Base-by-base conservation (phyloP, 1,140 invertebrate genomes). In the Telenomus remus region DNA sequence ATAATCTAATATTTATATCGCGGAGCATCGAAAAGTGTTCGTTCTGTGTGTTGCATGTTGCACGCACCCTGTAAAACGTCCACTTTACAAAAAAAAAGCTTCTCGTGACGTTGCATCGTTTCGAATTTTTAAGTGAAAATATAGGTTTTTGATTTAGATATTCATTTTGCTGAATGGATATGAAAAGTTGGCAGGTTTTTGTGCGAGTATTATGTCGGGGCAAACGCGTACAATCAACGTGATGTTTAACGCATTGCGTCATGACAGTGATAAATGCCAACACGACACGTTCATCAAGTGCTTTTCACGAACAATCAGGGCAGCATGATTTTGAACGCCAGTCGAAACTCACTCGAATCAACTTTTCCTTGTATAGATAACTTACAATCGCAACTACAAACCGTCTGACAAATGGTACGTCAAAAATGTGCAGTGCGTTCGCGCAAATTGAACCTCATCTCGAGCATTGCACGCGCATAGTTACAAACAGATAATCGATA, bases 261-360 rank as follows among this genome's bases (percentile, higher is more conserved):
- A n/a, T 44, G 43, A 44, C 43, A 44, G 43, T 13, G 43, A 44
- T 44, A 44, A 44, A 44, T 44, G 43, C 12, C 13, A 44, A 44
- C 43, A 14, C 43, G 43, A 44, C 12, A 44, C 43, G 43, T 44
- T 44, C 11, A 7, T 44, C 43, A 44, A 12, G 43, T 44, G 43
- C 12, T 44, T 44, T 44, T 14, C 13, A 14, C 43, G 13, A 12
- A 44, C 43, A 7, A 44, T 44, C 43, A 44, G 13, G 43, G 43
- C 43, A 44, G 12, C 43, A 44, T 44, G 43, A 44, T 44, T 44
- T 44, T 13, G 1, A 44, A 44, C 43, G 43, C 43, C 43, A 11
- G 43, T 44, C 43, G 13, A 44, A 44, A 44, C 43, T 44, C 43
- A 44, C 43, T 44, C 12, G 43, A 44, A 44, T 44, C 43, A 44